phyloP scores from a whole-genome alignment of 2,797 vertebrate genomes.

The Tragopan temminckii region DNA sequence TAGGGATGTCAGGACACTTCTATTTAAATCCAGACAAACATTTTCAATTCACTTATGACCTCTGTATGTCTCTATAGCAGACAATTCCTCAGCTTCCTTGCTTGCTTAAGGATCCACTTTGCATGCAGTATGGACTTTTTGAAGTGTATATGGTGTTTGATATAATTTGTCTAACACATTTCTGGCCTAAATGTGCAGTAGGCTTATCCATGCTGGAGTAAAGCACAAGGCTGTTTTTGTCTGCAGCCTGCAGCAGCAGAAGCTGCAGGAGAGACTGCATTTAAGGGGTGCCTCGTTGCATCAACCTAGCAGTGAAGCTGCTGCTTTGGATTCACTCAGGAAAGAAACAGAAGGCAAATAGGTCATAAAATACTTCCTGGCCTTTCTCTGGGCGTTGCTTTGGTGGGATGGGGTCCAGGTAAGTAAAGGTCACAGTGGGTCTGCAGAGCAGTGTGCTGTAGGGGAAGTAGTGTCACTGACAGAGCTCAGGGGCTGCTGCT shows the following conservation, averaged over 20 bases:
- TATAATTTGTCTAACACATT: not conserved
- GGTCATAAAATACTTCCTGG: not conserved
- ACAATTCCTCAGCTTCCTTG: not conserved
- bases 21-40: not conserved
- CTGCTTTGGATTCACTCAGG: not conserved
- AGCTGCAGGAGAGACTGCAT: not conserved
- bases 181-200: not conserved
- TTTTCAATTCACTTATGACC: not conserved
- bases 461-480: not conserved
- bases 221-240: not conserved
- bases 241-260: not conserved
- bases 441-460: not conserved
- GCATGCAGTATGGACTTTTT: not conserved
- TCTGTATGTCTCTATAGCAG: not conserved
- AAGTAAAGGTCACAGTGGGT: not conserved
- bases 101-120: not conserved
- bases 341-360: not conserved
- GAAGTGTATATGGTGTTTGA: not conserved
- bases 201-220: not conserved
- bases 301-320: accelerated
- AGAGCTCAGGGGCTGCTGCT: not conserved
- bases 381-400: not conserved
- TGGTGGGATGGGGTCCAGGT: not conserved
- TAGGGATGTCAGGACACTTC: not conserved
- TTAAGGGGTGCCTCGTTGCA: not conserved